Percentiles rank a stretch among this genome's conserved stretches.
Evolutionary conservation across 2,113 vertebrate genomes (phyloP).

Genomic region (Otolemur garnettii): DNA sequence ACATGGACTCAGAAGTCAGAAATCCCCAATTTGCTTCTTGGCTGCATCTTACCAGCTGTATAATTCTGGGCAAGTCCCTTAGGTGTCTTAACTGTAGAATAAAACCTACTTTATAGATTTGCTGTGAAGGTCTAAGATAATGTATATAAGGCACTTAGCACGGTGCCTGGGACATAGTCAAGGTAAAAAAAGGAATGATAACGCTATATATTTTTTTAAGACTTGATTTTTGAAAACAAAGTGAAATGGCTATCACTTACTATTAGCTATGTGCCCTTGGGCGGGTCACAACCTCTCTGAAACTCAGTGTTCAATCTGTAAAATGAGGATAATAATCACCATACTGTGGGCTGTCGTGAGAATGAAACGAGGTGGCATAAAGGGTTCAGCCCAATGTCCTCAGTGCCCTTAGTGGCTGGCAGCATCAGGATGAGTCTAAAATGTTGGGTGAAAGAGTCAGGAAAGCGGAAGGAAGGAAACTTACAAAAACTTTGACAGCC

Average conservation of each 20-base stretch:
- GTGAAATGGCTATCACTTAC: neutral
- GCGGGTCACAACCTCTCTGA: neutral
- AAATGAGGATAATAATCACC: neutral
- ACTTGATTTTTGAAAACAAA: constrained; percentile 34
- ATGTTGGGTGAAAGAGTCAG: neutral
- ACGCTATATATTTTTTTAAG: neutral
- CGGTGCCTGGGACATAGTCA: neutral
- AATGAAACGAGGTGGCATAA: neutral
- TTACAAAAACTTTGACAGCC: neutral
- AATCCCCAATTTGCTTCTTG: neutral
- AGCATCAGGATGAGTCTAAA: neutral
- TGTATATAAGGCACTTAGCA: neutral
- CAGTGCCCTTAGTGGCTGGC: neutral
- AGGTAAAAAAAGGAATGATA: neutral
- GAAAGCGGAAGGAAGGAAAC: neutral
- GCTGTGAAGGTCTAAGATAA: neutral
- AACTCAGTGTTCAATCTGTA: neutral
- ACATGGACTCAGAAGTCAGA: neutral
- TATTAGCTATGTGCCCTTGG: neutral
- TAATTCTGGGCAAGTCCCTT: neutral
- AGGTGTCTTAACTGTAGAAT: neutral
- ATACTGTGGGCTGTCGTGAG: neutral
- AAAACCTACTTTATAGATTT: neutral
- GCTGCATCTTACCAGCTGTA: neutral
- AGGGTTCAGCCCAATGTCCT: neutral